Percentiles rank a stretch among this genome's conserved stretches.
phyloP scores from a whole-genome alignment of 2,797 vertebrate genomes.

The Pseudomugil tenellus region DNA sequence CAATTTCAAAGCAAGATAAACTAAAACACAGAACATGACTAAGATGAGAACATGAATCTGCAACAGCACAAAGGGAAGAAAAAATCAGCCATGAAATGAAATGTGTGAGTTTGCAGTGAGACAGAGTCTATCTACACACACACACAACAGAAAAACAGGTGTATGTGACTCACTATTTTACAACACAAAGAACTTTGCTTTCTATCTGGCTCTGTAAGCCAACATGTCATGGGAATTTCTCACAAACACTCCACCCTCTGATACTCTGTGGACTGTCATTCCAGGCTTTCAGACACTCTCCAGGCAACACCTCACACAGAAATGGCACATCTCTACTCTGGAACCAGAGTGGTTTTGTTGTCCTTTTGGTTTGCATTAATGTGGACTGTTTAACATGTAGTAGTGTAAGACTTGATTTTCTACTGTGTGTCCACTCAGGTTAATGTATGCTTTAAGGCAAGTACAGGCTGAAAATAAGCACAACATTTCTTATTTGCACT shows the following conservation, averaged over 20 bases:
- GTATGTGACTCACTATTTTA: constrained; percentile 10
- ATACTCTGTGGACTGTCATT: constrained; percentile 23
- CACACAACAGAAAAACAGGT: background rate
- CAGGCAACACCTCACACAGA: background rate
- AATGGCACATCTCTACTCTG: constrained; percentile 2
- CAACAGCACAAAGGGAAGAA: background rate
- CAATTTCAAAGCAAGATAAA: background rate
- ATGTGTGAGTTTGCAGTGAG: background rate
- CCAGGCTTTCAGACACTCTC: constrained; percentile 17
- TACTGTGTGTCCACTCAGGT: background rate
- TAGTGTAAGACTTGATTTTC: background rate
- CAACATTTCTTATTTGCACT: background rate
- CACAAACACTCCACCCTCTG: constrained; percentile 29
- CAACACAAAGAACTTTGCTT: constrained; percentile 30
- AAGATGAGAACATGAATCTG: background rate
- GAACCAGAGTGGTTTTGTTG: background rate
- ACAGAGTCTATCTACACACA: background rate
- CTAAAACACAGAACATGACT: background rate
- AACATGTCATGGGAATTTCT: constrained; percentile 25
- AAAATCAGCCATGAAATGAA: background rate
- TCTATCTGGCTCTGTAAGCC: constrained; percentile 30
- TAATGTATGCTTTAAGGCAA: background rate
- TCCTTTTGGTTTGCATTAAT: constrained; percentile 1
- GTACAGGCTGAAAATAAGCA: background rate
- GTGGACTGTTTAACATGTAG: background rate